A percentile compares a stretch with the other conserved stretches of the same genome.
phyloP scores from a whole-genome alignment of 1,140 invertebrate species.

The Octopus sinensis region DNA sequence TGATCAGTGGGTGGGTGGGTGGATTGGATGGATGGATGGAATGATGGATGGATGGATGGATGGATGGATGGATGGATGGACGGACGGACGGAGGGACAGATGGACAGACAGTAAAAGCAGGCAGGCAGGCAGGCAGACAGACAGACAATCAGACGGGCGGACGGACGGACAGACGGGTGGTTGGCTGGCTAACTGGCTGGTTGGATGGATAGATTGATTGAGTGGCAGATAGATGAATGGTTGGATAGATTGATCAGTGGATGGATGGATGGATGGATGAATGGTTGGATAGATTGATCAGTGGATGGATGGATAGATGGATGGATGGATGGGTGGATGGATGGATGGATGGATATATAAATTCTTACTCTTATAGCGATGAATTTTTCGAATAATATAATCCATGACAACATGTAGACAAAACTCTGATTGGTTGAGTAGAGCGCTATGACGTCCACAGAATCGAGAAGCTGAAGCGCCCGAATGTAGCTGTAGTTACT shows the following conservation, averaged over 20 bases:
- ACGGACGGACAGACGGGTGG: too few relatives aligned
- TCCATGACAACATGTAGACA: constrained; percentile 91
- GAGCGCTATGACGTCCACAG: constrained; percentile 86
- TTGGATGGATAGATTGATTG: constrained; percentile 17
- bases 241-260: constrained; percentile 18
- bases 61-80: constrained; percentile 13
- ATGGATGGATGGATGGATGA: constrained; percentile 23
- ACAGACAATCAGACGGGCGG: too few relatives aligned
- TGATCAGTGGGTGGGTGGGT: too few relatives aligned
- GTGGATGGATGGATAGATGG: background rate
- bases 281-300: background rate
- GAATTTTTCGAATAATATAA: constrained; percentile 92
- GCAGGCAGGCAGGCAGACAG: too few relatives aligned
- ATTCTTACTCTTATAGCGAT: constrained; percentile 85
- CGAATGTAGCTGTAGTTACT: constrained; percentile 89
- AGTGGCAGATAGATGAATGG: constrained; percentile 17
- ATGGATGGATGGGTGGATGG: background rate
- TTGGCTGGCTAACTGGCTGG: constrained; percentile 19
- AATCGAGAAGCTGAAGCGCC: constrained; percentile 69
- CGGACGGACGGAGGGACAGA: too few relatives aligned
- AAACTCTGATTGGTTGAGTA: constrained; percentile 91
- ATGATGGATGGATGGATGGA: too few relatives aligned
- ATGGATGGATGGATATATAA: background rate
- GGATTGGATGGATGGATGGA: too few relatives aligned
- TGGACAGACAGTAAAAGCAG: too few relatives aligned